Conservation (phyloP, 2,113 vertebrate species). For the Cervus canadensis region DNA sequence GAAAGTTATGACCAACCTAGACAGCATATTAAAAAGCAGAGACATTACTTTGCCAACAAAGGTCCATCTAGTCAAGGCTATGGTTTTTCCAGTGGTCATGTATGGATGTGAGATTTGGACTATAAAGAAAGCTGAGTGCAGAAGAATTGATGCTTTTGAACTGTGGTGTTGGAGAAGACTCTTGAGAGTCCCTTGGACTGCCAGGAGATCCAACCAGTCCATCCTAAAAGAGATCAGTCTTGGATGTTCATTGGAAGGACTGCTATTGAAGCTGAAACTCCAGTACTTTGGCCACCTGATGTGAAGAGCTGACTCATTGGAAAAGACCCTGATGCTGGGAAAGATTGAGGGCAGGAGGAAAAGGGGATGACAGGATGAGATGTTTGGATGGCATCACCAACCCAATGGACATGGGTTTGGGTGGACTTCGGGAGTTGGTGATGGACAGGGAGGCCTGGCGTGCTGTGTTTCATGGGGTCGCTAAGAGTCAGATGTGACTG, state of each 20-base stretch:
- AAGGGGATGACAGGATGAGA: neutral
- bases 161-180: neutral
- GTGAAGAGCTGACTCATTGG: neutral
- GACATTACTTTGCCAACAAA: neutral
- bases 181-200: neutral
- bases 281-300: neutral
- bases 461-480: fast-evolving
- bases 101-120: neutral
- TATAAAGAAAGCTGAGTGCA: fast-evolving
- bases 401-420: neutral
- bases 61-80: neutral
- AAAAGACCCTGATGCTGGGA: neutral
- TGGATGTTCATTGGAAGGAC: neutral
- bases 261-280: neutral
- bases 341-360: neutral
- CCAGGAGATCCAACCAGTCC: neutral
- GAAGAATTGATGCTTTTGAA: neutral
- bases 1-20: neutral
- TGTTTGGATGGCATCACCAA: neutral
- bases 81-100: neutral
- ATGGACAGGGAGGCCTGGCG: neutral
- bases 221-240: neutral
- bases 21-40: neutral
- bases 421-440: fast-evolving
- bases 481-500: fast-evolving